Base-by-base conservation (phyloP, 2,888 invertebrate species). In the Stenoptilia bipunctidactyla region DNA sequence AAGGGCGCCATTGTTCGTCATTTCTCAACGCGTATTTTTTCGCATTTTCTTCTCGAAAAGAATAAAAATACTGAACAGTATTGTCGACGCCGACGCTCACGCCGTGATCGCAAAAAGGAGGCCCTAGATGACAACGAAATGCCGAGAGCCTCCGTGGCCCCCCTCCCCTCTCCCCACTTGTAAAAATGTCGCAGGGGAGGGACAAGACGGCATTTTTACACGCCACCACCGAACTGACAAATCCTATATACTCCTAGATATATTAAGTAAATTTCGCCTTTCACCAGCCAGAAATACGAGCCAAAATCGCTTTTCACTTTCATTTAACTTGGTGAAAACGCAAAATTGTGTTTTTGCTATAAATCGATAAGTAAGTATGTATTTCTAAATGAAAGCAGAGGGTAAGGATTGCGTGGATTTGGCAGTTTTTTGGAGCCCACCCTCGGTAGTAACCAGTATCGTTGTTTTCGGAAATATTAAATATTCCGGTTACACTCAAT, bases 161-260 rank as follows among this genome's bases (percentile, higher is more conserved):
- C 64, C 60, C 65, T 67, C 53, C 52, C 53, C 51, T 53, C 52
- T 60, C 57, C 60, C 64, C 65, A 57, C 52, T 57, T 54, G 68
- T 67, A 73, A 77, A 80, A 82, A 79, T 79, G 79, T 76, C 76
- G 67, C 62, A 49, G 64, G 72, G 67, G 65, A 60, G 72, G 69
- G 69, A 69, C 70, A 79, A 74, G 80, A 79, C 75, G 76, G 70
- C 74, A 76, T 80, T 82, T 82, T 80, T 75, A 71, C 77, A 74
- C 67, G 56, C 51, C 52, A 44, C 54, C 56, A 42, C 64, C 56
- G 61, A 62, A 55, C 55, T 59, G 51, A 63, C 55, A 66, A 58
- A 68, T 61, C 71, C 53, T 71, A 73, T 64, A 59, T 30, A 30
- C 30, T n/a, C 8, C 20, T 5, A 5, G 4, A 8, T 5, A 20